Conservation (phyloP, 1,140 invertebrate species). For the Bombus confusus region DNA sequence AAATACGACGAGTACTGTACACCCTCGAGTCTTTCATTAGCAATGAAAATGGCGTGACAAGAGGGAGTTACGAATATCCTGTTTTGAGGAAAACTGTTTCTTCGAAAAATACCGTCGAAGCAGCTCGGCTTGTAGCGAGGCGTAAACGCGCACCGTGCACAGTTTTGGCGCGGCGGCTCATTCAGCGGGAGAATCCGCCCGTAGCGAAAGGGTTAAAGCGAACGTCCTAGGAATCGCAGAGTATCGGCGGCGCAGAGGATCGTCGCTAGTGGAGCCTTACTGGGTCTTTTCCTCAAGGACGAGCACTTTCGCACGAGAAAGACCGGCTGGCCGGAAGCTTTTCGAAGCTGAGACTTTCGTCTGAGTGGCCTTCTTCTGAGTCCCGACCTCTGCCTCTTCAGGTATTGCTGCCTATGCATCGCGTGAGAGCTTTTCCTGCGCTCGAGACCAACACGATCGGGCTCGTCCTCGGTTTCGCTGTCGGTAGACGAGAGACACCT, state of each 20-base stretch:
- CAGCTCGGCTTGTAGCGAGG: no score
- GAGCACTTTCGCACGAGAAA: conserved; percentile 79
- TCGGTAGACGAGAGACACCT: conserved; percentile 74
- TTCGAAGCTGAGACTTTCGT: conserved; percentile 76
- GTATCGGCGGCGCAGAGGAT: not conserved
- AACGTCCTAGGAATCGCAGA: not conserved
- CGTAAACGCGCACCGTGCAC: no score
- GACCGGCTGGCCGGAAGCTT: conserved; percentile 76
- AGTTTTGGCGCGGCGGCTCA: no score
- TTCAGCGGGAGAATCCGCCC: no score
- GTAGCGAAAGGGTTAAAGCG: no score
- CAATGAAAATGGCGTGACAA: no score
- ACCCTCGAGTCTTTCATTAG: no score
- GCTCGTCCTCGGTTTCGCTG: conserved; percentile 68
- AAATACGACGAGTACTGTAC: no score
- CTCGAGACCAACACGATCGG: conserved; percentile 22
- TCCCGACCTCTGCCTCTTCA: conserved; percentile 59
- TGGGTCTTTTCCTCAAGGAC: conserved; percentile 78
- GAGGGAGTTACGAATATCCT: no score
- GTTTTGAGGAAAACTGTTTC: no score
- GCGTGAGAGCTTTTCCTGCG: conserved; percentile 45
- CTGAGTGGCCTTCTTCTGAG: conserved; percentile 76
- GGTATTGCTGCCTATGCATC: conserved; percentile 46
- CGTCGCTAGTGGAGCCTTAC: conserved; percentile 67
- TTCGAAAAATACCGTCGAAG: no score